Evolutionary conservation across 2,797 vertebrate genomes (phyloP).

Genomic region (Darevskia mixta): DNA sequence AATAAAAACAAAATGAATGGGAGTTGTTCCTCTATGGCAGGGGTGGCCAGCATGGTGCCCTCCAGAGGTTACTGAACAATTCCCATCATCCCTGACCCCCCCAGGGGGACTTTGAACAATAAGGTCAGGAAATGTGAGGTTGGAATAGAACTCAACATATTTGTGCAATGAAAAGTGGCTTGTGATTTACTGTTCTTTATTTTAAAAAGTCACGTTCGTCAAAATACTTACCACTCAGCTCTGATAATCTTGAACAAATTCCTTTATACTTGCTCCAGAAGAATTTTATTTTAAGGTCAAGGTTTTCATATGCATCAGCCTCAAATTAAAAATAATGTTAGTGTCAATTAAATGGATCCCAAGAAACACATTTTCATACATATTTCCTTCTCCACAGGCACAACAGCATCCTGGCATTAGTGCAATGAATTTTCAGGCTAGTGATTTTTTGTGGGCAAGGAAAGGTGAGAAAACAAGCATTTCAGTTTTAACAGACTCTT

Average conservation of each 20-base stretch:
- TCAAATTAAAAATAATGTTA: background rate
- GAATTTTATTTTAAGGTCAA: background rate
- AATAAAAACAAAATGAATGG: constrained; percentile 55
- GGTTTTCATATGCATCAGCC: background rate
- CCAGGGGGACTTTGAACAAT: background rate
- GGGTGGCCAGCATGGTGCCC: too few relatives aligned
- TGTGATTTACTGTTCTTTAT: background rate
- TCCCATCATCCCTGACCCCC: background rate
- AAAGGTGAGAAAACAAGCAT: too few relatives aligned
- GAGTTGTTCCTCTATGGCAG: too few relatives aligned
- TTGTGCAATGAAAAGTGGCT: background rate
- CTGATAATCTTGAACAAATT: background rate
- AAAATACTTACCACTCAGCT: background rate
- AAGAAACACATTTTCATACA: background rate
- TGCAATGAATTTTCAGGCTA: too few relatives aligned
- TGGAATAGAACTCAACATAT: background rate
- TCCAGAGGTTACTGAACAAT: too few relatives aligned
- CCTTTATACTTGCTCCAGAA: constrained; percentile 20
- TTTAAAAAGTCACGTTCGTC: background rate
- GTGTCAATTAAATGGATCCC: background rate
- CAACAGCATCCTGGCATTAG: too few relatives aligned
- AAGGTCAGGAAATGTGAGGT: background rate
- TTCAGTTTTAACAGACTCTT: too few relatives aligned
- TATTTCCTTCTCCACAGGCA: background rate
- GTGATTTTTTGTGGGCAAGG: too few relatives aligned